phyloP scores from a whole-genome alignment of 2,888 invertebrate species.

The Trachelus tabidus region DNA sequence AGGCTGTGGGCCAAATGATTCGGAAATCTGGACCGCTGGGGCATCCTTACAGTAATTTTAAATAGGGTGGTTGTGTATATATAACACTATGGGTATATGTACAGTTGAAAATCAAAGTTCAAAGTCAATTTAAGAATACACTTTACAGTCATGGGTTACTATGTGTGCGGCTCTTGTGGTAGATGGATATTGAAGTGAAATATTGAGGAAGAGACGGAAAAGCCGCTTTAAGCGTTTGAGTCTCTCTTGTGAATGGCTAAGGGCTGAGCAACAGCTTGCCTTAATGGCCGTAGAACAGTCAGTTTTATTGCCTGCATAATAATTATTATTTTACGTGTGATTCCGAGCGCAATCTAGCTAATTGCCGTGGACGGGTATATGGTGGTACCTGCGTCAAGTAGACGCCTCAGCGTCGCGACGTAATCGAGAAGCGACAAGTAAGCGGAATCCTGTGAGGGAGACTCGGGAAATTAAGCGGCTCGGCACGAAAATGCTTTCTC shows the following conservation, averaged over 20 bases:
- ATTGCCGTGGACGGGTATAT: constrained; percentile 29
- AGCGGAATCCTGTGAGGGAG: constrained; percentile 37
- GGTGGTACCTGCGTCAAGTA: background rate
- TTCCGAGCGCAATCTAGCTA: constrained; percentile 44
- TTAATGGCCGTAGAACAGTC: constrained; percentile 33
- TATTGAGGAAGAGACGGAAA: background rate
- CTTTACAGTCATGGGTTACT: background rate
- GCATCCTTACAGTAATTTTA: background rate
- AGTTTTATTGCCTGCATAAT: constrained; percentile 35
- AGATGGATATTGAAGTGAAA: background rate
- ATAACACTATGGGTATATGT: background rate
- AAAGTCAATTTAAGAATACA: background rate
- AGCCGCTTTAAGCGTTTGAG: background rate
- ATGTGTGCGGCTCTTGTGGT: background rate
- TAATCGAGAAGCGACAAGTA: constrained; percentile 38
- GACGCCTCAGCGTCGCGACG: constrained; percentile 12
- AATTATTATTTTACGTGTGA: constrained; percentile 45
- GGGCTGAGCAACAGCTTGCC: constrained; percentile 38
- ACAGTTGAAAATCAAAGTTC: background rate
- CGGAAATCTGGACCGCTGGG: background rate
- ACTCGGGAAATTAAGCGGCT: constrained; percentile 42
- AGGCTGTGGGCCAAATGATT: background rate
- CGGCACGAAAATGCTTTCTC: constrained; percentile 33
- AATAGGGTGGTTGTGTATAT: background rate
- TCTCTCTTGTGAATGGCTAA: background rate